These are phyloP conservation scores for Magallana gigas DNA, from an alignment of 1,140 invertebrate species.

Conservation along the genomic window DNA sequence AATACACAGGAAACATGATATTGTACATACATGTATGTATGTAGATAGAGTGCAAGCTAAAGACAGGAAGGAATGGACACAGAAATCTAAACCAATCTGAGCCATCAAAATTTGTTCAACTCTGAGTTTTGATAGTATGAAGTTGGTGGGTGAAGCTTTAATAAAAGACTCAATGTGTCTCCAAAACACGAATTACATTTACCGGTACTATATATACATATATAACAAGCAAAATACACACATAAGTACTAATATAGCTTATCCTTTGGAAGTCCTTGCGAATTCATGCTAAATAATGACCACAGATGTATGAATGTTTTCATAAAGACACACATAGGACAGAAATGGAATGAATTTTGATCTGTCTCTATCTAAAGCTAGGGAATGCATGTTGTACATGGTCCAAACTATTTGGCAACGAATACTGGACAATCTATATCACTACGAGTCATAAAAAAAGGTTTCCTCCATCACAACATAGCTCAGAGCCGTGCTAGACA, in stretches of 20 bases:
- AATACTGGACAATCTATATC: constrained; percentile 26
- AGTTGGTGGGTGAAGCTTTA: background rate
- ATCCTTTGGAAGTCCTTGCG: background rate
- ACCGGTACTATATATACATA: background rate
- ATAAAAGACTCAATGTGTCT: background rate
- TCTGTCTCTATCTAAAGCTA: constrained; percentile 17
- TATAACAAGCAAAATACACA: background rate
- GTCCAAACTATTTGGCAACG: constrained; percentile 35
- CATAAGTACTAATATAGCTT: too few species aligned
- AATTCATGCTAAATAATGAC: background rate
- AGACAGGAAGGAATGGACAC: too few species aligned
- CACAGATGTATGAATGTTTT: background rate
- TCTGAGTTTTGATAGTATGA: too few species aligned
- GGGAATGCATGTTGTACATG: constrained; percentile 32
- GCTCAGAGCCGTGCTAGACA: constrained; percentile 25
- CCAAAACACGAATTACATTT: background rate
- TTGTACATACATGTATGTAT: too few species aligned
- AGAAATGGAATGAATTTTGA: constrained; percentile 28
- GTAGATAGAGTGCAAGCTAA: too few species aligned
- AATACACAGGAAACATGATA: too few species aligned
- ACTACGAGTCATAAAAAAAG: constrained; percentile 16
- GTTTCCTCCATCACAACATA: constrained; percentile 23
- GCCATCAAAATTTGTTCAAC: too few species aligned
- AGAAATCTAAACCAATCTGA: too few species aligned
- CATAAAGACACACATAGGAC: background rate